Evolutionary conservation across 2,888 invertebrate species (phyloP).

Genomic region (Euspilapteryx auroguttella): DNA sequence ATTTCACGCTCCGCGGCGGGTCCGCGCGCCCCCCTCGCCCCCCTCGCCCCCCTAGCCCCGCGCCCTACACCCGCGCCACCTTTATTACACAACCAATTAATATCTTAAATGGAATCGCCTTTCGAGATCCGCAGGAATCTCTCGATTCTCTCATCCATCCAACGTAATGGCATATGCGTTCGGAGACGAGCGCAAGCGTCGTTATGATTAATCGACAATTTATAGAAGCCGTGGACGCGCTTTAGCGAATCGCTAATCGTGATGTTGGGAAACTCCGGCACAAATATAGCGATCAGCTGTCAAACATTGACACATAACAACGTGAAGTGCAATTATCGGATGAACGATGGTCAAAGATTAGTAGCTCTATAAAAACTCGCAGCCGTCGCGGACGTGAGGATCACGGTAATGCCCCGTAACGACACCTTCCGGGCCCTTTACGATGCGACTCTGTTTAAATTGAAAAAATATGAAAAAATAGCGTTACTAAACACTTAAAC

Average conservation of each 20-base stretch:
- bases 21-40: slow-evolving; percentile 17
- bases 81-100: slow-evolving; percentile 32
- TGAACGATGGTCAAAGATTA: slow-evolving; percentile 3
- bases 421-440: slow-evolving; percentile 56
- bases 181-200: slow-evolving; percentile 10
- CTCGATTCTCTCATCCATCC: slow-evolving; percentile 23
- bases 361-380: slow-evolving; percentile 8
- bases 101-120: slow-evolving; percentile 45
- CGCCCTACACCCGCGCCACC: slow-evolving; percentile 6
- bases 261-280: too few relatives aligned
- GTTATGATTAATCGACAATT: slow-evolving; percentile 1
- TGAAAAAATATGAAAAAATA: slow-evolving; percentile 56
- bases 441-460: slow-evolving; percentile 51
- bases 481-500: slow-evolving; percentile 59
- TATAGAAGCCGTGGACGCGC: not conserved
- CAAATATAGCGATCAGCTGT: too few relatives aligned
- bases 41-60: slow-evolving; percentile 13
- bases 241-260: not conserved
- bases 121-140: slow-evolving; percentile 17
- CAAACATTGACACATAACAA: slow-evolving; percentile 1
- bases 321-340: slow-evolving; percentile 1
- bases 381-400: slow-evolving; percentile 23
- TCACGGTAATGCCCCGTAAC: slow-evolving; percentile 45
- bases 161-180: slow-evolving; percentile 30
- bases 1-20: slow-evolving; percentile 43